These are phyloP conservation scores for Gymnocephalus cernua DNA, from an alignment of 2,113 vertebrate genomes.

Conservation along the genomic window DNA sequence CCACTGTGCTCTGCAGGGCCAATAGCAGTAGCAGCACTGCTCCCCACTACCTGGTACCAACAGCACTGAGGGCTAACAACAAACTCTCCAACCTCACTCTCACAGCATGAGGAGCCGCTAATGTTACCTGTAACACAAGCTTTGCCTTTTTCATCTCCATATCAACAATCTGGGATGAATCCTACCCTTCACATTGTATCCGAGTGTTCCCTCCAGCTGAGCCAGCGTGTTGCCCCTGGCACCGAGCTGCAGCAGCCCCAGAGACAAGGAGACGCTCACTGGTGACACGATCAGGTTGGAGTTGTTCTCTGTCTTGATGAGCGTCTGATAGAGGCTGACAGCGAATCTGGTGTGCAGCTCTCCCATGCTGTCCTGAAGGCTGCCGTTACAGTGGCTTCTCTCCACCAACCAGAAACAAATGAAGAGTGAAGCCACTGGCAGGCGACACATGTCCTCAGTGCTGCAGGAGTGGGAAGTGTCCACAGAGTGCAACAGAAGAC, in stretches of 20 bases:
- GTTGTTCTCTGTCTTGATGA: constrained; percentile 76
- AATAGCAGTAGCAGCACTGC: constrained; percentile 57
- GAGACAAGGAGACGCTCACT: constrained; percentile 83
- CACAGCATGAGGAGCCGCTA: constrained; percentile 13
- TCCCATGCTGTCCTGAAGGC: constrained; percentile 81
- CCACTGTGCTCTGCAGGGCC: constrained; percentile 68
- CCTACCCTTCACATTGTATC: constrained; percentile 89
- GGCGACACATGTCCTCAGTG: constrained; percentile 79
- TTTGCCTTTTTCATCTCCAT: not conserved
- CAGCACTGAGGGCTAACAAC: constrained; percentile 57
- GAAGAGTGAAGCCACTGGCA: constrained; percentile 74
- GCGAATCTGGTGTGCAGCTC: constrained; percentile 86
- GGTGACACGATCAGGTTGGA: constrained; percentile 90
- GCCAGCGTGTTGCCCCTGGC: constrained; percentile 86
- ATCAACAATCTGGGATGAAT: not conserved
- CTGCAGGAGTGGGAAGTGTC: constrained; percentile 35
- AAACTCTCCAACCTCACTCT: constrained; percentile 20
- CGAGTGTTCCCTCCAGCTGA: constrained; percentile 86
- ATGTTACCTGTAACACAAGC: constrained; percentile 4
- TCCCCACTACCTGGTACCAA: constrained; percentile 78
- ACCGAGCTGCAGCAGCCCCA: constrained; percentile 91
- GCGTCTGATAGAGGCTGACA: constrained; percentile 83
- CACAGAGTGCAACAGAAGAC: constrained; percentile 12
- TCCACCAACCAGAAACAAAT: constrained; percentile 77
- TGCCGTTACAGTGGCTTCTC: constrained; percentile 62